A percentile compares a stretch with the other conserved stretches of the same genome.
phyloP scores from a whole-genome alignment of 1,140 invertebrate species.

The Atta colombica region DNA sequence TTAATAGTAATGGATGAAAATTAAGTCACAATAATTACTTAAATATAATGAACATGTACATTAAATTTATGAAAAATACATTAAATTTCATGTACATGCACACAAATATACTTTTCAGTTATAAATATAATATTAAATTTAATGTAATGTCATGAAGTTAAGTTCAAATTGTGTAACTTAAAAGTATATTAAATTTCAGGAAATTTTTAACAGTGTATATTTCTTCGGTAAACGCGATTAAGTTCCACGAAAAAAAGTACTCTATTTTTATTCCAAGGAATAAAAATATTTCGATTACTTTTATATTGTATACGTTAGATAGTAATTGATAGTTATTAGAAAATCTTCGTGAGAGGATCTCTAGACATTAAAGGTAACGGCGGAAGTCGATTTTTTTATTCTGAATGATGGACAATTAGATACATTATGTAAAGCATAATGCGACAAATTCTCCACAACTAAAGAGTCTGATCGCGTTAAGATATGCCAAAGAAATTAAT shows the following conservation, averaged over 20 bases:
- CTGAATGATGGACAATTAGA: background rate
- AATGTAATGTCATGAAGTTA: too few species aligned
- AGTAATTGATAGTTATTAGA: background rate
- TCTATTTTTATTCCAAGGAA: slow-evolving; percentile 24
- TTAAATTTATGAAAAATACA: too few species aligned
- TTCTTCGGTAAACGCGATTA: background rate
- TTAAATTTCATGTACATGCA: too few species aligned
- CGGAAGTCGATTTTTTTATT: background rate
- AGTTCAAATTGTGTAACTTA: too few species aligned
- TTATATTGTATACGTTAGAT: background rate
- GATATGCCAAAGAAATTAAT: background rate
- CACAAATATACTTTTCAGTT: too few species aligned
- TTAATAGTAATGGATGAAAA: too few species aligned
- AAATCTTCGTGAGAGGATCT: slow-evolving; percentile 2
- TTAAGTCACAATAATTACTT: too few species aligned
- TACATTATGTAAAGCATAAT: background rate
- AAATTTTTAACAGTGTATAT: background rate
- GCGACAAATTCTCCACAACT: background rate
- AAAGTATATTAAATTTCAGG: too few species aligned
- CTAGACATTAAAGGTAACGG: background rate
- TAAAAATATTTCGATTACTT: background rate
- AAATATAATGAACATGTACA: too few species aligned
- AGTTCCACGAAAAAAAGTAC: background rate
- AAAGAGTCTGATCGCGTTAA: background rate
- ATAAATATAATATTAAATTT: too few species aligned